Evolutionary conservation across 2,797 vertebrate genomes (phyloP).

Genomic region (Molossus molossus): DNA sequence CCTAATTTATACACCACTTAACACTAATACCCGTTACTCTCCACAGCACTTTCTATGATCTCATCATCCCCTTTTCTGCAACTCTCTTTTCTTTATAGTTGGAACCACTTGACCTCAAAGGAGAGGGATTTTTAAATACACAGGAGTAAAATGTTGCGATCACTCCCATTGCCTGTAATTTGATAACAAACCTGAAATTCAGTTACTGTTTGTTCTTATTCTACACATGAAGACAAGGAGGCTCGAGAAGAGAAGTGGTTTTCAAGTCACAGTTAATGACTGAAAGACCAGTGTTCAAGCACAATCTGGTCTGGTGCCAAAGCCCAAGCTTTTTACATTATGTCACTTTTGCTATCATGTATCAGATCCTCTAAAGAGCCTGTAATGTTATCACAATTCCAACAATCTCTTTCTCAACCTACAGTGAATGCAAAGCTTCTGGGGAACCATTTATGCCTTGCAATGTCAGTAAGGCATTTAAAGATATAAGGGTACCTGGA

Average conservation of each 20-base stretch:
- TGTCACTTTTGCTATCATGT: slow-evolving; percentile 1
- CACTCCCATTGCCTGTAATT: slow-evolving; percentile 20
- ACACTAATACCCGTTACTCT: neutral
- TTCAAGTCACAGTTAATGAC: slow-evolving; percentile 48
- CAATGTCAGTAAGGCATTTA: neutral
- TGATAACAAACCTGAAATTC: neutral
- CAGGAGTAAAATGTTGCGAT: slow-evolving; percentile 29
- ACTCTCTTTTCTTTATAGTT: neutral
- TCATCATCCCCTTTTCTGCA: neutral
- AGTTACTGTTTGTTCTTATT: slow-evolving; percentile 26
- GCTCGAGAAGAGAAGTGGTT: slow-evolving; percentile 23
- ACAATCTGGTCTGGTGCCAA: neutral
- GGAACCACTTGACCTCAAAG: neutral
- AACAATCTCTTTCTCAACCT: slow-evolving; percentile 10
- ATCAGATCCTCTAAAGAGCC: neutral
- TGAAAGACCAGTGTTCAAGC: neutral
- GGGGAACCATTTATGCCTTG: neutral
- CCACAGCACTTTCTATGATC: neutral
- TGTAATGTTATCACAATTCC: neutral
- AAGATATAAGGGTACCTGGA: neutral
- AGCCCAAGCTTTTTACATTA: neutral
- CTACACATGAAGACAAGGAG: slow-evolving; percentile 6
- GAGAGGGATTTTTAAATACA: slow-evolving; percentile 62
- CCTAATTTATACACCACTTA: slow-evolving; percentile 16
- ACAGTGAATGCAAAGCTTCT: neutral